These are phyloP conservation scores for Melanargia galathea DNA, from an alignment of 2,888 invertebrate species.

Conservation along the genomic window DNA sequence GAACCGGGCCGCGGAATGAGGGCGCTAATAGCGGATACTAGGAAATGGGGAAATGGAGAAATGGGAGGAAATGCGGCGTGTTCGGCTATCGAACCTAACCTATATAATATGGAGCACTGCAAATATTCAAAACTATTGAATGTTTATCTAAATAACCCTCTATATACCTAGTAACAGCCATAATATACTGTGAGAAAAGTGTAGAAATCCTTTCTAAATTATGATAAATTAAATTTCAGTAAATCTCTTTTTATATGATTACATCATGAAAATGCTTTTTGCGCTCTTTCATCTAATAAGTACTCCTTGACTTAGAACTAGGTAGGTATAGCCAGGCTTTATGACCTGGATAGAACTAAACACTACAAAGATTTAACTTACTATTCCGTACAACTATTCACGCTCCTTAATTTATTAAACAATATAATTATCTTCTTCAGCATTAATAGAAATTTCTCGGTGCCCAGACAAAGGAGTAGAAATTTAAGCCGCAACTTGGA, in stretches of 20 bases:
- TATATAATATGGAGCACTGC: not conserved
- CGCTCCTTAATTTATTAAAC: not conserved
- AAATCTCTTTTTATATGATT: too few species aligned
- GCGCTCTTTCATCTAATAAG: too few species aligned
- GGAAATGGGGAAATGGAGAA: conserved; percentile 23
- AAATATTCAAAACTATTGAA: not conserved
- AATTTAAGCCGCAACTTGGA: conserved; percentile 14
- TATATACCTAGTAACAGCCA: too few species aligned
- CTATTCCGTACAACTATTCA: conserved; percentile 1
- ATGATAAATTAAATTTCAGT: too few species aligned
- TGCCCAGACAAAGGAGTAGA: not conserved
- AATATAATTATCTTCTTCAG: not conserved
- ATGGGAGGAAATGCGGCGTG: conserved; percentile 19
- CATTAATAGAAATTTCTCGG: not conserved
- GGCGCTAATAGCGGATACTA: conserved; percentile 29
- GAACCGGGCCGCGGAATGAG: conserved; percentile 37
- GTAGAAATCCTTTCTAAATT: too few species aligned
- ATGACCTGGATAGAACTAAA: not conserved
- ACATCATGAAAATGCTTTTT: too few species aligned
- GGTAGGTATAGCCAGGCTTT: not conserved
- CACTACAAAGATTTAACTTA: not conserved
- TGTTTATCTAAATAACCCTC: too few species aligned
- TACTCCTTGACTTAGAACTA: too few species aligned
- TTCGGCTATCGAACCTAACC: conserved; percentile 30
- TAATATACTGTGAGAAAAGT: too few species aligned